phyloP scores from a whole-genome alignment of 2,113 vertebrate species.

The Garra rufa region DNA sequence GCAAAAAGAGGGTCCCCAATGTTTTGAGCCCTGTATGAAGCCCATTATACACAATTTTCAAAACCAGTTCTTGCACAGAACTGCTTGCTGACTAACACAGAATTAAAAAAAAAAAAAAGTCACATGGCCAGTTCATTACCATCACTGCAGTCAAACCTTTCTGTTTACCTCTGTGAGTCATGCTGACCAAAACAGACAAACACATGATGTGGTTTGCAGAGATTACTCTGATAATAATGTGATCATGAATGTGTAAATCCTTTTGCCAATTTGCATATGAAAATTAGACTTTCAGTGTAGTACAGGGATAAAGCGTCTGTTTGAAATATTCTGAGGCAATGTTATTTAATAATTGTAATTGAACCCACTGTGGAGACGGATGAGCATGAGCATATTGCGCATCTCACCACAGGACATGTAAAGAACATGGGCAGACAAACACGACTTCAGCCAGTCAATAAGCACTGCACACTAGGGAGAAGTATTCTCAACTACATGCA shows the following conservation, averaged over 20 bases:
- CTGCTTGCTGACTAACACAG: neutral
- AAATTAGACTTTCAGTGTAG: conserved; percentile 44
- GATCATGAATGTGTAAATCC: conserved; percentile 35
- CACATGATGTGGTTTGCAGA: conserved; percentile 26
- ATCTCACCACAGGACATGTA: neutral
- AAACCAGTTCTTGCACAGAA: neutral
- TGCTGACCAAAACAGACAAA: conserved; percentile 33
- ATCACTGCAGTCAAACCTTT: neutral
- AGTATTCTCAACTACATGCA: conserved; percentile 17
- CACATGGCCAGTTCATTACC: conserved; percentile 24
- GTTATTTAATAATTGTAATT: conserved; percentile 41
- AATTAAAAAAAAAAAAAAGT: conserved; percentile 32
- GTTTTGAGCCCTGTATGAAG: neutral
- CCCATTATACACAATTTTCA: neutral
- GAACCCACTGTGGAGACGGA: neutral
- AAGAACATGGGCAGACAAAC: conserved; percentile 13
- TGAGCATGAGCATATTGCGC: neutral
- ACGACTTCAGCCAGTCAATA: conserved; percentile 20
- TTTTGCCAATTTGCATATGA: conserved; percentile 45
- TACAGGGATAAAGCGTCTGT: neutral
- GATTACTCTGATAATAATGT: conserved; percentile 42
- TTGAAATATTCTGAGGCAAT: neutral
- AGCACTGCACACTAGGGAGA: conserved; percentile 17
- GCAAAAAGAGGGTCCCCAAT: neutral
- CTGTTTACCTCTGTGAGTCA: conserved; percentile 14